These are phyloP conservation scores for Glyphotaelius pellucidus DNA, from an alignment of 2,888 invertebrate genomes.

Conservation along the genomic window DNA sequence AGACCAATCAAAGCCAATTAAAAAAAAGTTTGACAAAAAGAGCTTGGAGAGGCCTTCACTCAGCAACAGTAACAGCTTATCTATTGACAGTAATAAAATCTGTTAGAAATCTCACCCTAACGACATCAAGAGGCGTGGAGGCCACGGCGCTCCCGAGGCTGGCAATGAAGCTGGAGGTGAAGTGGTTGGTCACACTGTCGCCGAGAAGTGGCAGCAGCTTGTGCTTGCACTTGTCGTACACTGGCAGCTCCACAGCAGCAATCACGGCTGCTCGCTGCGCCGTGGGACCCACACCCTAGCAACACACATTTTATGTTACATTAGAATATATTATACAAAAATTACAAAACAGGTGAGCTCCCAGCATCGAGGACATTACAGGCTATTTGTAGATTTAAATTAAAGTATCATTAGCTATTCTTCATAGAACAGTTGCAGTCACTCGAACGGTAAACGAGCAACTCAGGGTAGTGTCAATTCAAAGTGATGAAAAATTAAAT, in stretches of 20 bases:
- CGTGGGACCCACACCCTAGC: slow-evolving; percentile 92
- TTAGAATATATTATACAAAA: background rate
- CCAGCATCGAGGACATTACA: background rate
- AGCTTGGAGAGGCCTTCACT: background rate
- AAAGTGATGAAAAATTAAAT: too few relatives aligned
- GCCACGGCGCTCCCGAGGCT: slow-evolving; percentile 95
- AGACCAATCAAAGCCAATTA: too few relatives aligned
- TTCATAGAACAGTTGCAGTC: too few relatives aligned
- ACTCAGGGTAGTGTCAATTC: too few relatives aligned
- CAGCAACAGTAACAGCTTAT: background rate
- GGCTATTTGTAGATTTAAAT: too few relatives aligned
- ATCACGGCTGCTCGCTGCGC: slow-evolving; percentile 95
- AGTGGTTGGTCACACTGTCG: slow-evolving; percentile 90
- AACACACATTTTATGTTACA: slow-evolving; percentile 66
- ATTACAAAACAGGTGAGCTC: background rate
- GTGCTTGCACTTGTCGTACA: slow-evolving; percentile 93
- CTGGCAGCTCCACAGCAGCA: slow-evolving; percentile 95
- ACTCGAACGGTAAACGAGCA: too few relatives aligned
- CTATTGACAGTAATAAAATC: too few relatives aligned
- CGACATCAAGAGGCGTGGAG: slow-evolving; percentile 95
- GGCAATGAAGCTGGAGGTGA: slow-evolving; percentile 92
- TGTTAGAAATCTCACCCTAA: slow-evolving; percentile 81
- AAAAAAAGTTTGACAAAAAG: too few relatives aligned
- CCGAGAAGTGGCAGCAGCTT: slow-evolving; percentile 83
- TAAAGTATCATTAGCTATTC: too few relatives aligned